Conservation (phyloP, 1,140 invertebrate genomes). For the Atta texana region DNA sequence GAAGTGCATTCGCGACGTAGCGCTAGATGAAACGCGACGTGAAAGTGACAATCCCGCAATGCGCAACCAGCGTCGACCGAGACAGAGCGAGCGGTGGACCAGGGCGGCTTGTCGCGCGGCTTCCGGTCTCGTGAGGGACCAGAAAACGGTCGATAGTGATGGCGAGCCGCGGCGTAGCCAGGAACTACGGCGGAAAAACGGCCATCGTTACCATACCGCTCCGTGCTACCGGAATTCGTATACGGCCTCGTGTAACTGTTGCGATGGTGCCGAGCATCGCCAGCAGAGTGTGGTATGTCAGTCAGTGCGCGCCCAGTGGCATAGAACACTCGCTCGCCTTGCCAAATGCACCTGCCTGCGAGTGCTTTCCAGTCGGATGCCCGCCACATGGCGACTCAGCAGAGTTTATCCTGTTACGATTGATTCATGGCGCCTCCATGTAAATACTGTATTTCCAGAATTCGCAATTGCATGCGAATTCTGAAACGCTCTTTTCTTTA, state of each 20-base stretch:
- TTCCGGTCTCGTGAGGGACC: slow-evolving; percentile 65
- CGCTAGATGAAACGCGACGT: slow-evolving; percentile 71
- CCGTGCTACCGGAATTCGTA: slow-evolving; percentile 41
- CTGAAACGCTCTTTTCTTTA: not conserved
- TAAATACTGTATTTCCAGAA: slow-evolving; percentile 31
- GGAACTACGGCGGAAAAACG: slow-evolving; percentile 65
- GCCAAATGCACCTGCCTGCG: slow-evolving; percentile 48
- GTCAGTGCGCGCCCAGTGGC: slow-evolving; percentile 37
- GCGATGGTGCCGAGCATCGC: slow-evolving; percentile 46
- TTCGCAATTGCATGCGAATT: not conserved
- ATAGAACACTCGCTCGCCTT: slow-evolving; percentile 48
- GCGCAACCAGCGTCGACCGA: not conserved
- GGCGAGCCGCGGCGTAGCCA: slow-evolving; percentile 36
- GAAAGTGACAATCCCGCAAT: slow-evolving; percentile 77
- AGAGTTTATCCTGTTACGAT: slow-evolving; percentile 34
- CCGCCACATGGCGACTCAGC: not conserved
- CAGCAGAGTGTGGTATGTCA: slow-evolving; percentile 47
- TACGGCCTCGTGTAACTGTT: slow-evolving; percentile 32
- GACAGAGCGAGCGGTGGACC: slow-evolving; percentile 72
- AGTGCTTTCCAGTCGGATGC: slow-evolving; percentile 39
- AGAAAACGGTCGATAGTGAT: slow-evolving; percentile 56
- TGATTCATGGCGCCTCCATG: slow-evolving; percentile 19
- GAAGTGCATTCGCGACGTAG: slow-evolving; percentile 51
- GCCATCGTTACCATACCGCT: slow-evolving; percentile 63
- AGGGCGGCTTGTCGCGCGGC: slow-evolving; percentile 75